Conservation (phyloP, 2,888 invertebrate genomes). For the Leucophenga montana region DNA sequence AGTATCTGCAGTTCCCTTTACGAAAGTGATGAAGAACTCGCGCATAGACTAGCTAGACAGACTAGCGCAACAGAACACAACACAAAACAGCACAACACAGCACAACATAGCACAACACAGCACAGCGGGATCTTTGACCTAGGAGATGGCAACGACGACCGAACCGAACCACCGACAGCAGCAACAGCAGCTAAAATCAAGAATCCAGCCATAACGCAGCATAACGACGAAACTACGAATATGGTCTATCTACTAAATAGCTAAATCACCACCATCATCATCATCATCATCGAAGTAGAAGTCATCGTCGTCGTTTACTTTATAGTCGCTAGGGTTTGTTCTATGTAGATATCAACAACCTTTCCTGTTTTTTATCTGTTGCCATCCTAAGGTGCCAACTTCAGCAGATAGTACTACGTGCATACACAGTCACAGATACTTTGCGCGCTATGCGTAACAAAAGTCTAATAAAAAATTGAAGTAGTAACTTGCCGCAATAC, state of each 20-base stretch:
- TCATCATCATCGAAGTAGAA: not conserved
- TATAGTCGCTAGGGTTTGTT: not conserved
- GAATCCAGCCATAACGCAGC: constrained; percentile 26
- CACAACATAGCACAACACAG: constrained; percentile 20
- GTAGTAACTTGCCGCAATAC: constrained; percentile 17
- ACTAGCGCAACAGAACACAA: not conserved
- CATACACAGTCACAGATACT: not conserved
- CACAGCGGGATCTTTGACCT: constrained; percentile 70
- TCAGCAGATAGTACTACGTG: too few species aligned
- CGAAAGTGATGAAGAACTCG: constrained; percentile 12
- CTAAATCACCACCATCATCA: constrained; percentile 45
- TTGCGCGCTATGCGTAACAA: constrained; percentile 15
- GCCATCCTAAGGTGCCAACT: not conserved
- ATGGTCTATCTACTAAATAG: constrained; percentile 7
- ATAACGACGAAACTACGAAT: not conserved
- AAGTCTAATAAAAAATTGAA: constrained; percentile 4
- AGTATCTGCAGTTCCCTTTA: constrained; percentile 9
- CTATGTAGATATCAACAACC: not conserved
- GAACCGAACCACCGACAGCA: constrained; percentile 42
- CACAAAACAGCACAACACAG: not conserved
- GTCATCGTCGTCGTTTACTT: not conserved
- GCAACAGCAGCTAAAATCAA: constrained; percentile 8
- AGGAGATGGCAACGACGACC: constrained; percentile 61
- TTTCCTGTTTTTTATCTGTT: not conserved
- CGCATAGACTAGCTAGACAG: constrained; percentile 15